phyloP scores from a whole-genome alignment of 64 coral and sea anemone species.

The Actinia tenebrosa region DNA sequence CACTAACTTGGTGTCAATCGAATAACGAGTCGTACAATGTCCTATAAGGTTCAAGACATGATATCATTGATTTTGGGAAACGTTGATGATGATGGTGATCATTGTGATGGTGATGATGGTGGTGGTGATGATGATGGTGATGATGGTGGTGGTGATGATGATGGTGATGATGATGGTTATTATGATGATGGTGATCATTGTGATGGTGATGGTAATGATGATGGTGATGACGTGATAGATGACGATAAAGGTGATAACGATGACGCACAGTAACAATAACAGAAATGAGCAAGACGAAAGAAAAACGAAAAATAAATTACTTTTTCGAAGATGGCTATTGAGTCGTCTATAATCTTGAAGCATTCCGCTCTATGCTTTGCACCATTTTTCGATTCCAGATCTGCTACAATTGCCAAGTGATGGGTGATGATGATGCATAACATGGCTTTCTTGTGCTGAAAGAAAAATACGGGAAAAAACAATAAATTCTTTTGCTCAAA shows the following conservation, averaged over 20 bases:
- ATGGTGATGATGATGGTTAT: not conserved
- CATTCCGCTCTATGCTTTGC: conserved; percentile 49
- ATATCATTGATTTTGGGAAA: too few relatives aligned
- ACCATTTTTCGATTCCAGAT: conserved; percentile 49
- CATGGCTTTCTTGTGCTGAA: conserved; percentile 80
- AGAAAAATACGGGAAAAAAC: not conserved
- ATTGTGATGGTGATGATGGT: not conserved
- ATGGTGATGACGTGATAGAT: not conserved
- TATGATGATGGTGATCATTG: not conserved
- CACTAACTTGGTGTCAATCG: too few relatives aligned
- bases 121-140: not conserved
- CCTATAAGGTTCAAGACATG: too few relatives aligned
- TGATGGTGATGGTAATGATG: not conserved
- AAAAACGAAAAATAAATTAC: not conserved
- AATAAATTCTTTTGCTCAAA: not conserved
- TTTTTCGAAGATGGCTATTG: not conserved
- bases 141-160: not conserved
- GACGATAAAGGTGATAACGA: not conserved
- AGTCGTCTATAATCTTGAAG: conserved; percentile 17
- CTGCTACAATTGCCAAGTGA: conserved; percentile 87
- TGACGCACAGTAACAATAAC: not conserved
- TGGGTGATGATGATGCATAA: conserved; percentile 88
- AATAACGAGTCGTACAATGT: too few relatives aligned
- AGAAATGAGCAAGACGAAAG: not conserved
- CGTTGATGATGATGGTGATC: too few relatives aligned